Evolutionary conservation across 2,113 vertebrate species (phyloP).

Genomic region (Rhombomys opimus): DNA sequence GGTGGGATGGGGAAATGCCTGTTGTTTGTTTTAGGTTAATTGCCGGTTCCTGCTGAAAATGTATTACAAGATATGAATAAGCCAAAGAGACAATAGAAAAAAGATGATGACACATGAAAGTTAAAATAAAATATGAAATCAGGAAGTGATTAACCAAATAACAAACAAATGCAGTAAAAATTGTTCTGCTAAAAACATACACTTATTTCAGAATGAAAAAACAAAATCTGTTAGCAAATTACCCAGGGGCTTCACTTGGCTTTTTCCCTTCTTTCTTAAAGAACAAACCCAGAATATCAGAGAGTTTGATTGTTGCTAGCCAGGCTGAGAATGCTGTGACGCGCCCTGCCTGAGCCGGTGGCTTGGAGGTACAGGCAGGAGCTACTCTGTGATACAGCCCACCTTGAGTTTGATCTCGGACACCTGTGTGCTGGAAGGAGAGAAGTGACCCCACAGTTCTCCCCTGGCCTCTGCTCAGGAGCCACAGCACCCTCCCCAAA

Average conservation of each 20-base stretch:
- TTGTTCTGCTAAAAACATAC: constrained; percentile 5
- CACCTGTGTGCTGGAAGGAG: background rate
- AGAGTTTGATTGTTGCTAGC: background rate
- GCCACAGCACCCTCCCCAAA: background rate
- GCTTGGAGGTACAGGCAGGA: background rate
- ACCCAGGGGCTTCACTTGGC: background rate
- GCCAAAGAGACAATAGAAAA: constrained; percentile 46
- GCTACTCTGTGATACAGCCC: background rate
- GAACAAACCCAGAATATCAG: background rate
- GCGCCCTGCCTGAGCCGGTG: background rate
- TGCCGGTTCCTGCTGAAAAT: background rate
- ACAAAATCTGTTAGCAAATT: constrained; percentile 37
- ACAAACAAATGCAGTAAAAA: constrained; percentile 23
- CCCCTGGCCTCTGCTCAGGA: background rate
- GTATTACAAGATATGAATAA: constrained; percentile 35
- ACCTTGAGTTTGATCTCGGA: background rate
- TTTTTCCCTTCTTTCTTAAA: background rate
- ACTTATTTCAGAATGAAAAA: constrained; percentile 14
- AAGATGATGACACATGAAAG: constrained; percentile 1
- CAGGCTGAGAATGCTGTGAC: background rate
- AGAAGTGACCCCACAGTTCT: background rate
- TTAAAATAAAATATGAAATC: constrained; percentile 50
- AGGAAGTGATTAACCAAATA: constrained; percentile 59
- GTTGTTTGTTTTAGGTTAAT: constrained; percentile 62
- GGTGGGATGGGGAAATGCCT: background rate